Percentiles rank a stretch among this genome's conserved stretches.
These are phyloP conservation scores for Malacosoma neustria DNA, from an alignment of 2,888 invertebrate genomes.

Conservation along the genomic window DNA sequence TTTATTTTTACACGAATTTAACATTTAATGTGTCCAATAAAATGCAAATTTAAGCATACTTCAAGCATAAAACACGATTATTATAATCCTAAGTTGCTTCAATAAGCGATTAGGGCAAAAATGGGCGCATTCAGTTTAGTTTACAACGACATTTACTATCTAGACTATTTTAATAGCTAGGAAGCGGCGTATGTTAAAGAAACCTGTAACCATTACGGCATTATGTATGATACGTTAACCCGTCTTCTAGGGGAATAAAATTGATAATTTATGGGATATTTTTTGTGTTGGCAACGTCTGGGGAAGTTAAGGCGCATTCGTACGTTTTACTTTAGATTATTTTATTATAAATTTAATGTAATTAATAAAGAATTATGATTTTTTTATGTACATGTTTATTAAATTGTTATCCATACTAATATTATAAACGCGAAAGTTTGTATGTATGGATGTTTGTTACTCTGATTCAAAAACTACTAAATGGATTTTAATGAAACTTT, in stretches of 20 bases:
- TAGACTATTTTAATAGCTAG: conserved; percentile 58
- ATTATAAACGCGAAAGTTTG: too few relatives aligned
- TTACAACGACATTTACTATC: conserved; percentile 64
- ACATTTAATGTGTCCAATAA: too few relatives aligned
- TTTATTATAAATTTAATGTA: too few relatives aligned
- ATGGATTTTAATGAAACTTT: too few relatives aligned
- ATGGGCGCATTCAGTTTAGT: conserved; percentile 54
- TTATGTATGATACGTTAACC: conserved; percentile 42
- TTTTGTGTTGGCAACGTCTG: conserved; percentile 42
- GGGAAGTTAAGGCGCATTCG: background rate
- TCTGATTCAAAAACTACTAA: too few relatives aligned
- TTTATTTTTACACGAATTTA: too few relatives aligned
- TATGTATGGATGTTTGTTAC: too few relatives aligned
- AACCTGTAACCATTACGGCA: conserved; percentile 30
- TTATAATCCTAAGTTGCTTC: conserved; percentile 26
- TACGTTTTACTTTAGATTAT: too few relatives aligned
- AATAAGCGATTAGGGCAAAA: conserved; percentile 50
- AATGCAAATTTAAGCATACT: conserved; percentile 8
- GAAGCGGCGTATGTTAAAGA: conserved; percentile 56
- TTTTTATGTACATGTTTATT: too few relatives aligned
- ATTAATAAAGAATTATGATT: too few relatives aligned
- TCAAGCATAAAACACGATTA: conserved; percentile 12
- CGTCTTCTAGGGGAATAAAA: conserved; percentile 50
- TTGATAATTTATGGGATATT: conserved; percentile 54
- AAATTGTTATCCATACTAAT: too few relatives aligned